A percentile compares a stretch with the other conserved stretches of the same genome.
These are phyloP conservation scores for Ophion ellenae DNA, from an alignment of 2,888 invertebrate species.

Conservation along the genomic window DNA sequence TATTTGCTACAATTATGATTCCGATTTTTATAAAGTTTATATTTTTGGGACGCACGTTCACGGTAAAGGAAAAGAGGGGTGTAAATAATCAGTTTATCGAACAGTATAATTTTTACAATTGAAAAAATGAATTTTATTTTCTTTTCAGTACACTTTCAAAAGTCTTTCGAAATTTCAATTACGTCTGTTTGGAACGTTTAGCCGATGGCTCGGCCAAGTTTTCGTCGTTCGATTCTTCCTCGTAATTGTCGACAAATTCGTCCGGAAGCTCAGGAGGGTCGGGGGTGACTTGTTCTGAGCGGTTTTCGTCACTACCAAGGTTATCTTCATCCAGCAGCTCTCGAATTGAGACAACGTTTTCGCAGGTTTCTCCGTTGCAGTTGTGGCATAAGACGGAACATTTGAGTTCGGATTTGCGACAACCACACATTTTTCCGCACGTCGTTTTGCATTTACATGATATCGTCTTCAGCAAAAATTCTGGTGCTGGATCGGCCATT, in stretches of 20 bases:
- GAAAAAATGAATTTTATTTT: not conserved
- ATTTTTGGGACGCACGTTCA: not conserved
- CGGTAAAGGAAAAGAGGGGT: slow-evolving; percentile 11
- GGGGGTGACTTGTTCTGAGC: slow-evolving; percentile 10
- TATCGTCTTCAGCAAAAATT: too few relatives aligned
- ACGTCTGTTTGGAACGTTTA: not conserved
- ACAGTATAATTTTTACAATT: slow-evolving; percentile 2
- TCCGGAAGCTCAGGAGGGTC: slow-evolving; percentile 20
- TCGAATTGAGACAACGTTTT: slow-evolving; percentile 14
- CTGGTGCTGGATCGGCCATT: too few relatives aligned
- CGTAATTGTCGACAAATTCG: not conserved
- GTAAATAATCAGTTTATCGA: slow-evolving; percentile 17
- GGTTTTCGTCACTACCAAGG: slow-evolving; percentile 15
- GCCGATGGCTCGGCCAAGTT: slow-evolving; percentile 17
- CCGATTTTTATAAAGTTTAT: not conserved
- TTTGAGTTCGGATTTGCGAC: too few relatives aligned
- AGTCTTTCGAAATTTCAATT: too few relatives aligned
- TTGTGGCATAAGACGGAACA: too few relatives aligned
- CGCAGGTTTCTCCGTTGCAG: not conserved
- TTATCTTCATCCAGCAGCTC: slow-evolving; percentile 17
- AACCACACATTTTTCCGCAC: too few relatives aligned
- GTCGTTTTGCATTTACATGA: too few relatives aligned
- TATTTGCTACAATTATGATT: too few relatives aligned
- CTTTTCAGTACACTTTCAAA: too few relatives aligned
- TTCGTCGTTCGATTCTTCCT: slow-evolving; percentile 6